A percentile compares a stretch with the other conserved stretches of the same genome.
Conservation (phyloP, 2,113 vertebrate species). For the Pleuronectes platessa region DNA sequence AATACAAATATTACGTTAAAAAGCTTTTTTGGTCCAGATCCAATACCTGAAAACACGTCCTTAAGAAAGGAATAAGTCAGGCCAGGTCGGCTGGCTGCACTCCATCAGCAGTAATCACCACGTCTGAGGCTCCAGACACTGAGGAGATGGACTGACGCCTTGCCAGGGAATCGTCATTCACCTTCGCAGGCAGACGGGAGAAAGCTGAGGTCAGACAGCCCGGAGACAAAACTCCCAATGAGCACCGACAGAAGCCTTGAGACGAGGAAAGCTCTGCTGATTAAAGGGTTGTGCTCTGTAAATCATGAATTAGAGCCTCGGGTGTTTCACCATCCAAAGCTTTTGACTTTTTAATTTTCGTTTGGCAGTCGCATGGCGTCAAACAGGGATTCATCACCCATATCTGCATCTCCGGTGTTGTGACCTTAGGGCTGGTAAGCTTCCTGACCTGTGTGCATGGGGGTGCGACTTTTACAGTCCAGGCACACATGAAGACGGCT, state of each 20-base stretch:
- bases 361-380: background rate
- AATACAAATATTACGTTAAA: background rate
- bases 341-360: background rate
- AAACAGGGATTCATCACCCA: background rate
- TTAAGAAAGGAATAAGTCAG: constrained; percentile 11
- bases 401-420: background rate
- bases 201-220: constrained; percentile 11
- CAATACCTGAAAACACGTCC: constrained; percentile 18
- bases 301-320: background rate
- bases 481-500: background rate
- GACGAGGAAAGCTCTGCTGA: background rate
- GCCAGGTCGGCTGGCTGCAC: constrained; percentile 12
- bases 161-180: constrained; percentile 41
- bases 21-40: background rate
- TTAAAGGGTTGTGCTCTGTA: background rate
- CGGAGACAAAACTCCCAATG: constrained; percentile 11
- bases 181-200: constrained; percentile 13
- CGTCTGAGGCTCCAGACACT: constrained; percentile 21
- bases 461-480: background rate
- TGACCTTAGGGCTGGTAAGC: constrained; percentile 7
- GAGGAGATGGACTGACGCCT: constrained; percentile 9
- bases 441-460: background rate
- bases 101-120: constrained; percentile 41
- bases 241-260: background rate
- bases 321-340: background rate